phyloP scores from a whole-genome alignment of 2,113 vertebrate species.

The Morone saxatilis region DNA sequence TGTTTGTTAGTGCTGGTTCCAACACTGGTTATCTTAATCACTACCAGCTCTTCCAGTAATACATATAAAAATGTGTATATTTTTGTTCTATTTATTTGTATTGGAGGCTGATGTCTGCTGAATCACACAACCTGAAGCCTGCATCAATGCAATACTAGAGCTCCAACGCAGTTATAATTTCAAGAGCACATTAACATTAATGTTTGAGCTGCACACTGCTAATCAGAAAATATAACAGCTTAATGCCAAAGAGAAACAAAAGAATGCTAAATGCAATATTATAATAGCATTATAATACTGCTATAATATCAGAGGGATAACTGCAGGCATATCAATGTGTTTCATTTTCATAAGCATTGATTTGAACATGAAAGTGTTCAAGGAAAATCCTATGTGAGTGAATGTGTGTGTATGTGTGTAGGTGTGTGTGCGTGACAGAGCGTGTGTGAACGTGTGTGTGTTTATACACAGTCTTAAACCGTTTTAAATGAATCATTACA shows the following conservation, averaged over 20 bases:
- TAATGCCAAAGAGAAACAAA: background rate
- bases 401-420: background rate
- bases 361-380: background rate
- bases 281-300: background rate
- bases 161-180: background rate
- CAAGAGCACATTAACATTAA: background rate
- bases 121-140: background rate
- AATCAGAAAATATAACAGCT: background rate
- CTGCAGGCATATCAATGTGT: background rate
- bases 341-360: background rate
- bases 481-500: slow-evolving; percentile 52
- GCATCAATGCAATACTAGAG: background rate
- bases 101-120: background rate
- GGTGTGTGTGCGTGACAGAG: background rate
- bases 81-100: background rate
- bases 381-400: background rate
- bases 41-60: background rate
- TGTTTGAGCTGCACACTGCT: background rate
- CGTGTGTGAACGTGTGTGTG: slow-evolving; percentile 6
- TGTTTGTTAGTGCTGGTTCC: too few species aligned
- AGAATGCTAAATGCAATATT: background rate
- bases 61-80: background rate
- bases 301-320: background rate
- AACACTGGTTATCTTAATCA: background rate
- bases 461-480: slow-evolving; percentile 31